These are phyloP conservation scores for Drosophila fungiperda DNA, from an alignment of 2,888 invertebrate species.

Conservation along the genomic window DNA sequence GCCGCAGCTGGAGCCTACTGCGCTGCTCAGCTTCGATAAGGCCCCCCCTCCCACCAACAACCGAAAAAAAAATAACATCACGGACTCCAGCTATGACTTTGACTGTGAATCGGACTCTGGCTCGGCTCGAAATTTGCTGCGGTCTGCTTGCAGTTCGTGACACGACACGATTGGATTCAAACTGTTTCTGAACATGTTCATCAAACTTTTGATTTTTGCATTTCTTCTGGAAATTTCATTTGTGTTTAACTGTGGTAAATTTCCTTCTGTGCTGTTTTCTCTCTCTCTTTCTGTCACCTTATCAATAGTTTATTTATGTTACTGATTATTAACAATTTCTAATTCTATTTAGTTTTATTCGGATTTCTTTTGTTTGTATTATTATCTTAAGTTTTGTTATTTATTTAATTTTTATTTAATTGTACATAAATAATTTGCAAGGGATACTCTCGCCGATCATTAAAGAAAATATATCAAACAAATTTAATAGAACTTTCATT, in stretches of 20 bases:
- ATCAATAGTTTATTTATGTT: background rate
- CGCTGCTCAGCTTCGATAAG: slow-evolving; percentile 54
- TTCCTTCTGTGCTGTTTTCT: background rate
- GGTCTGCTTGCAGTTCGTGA: slow-evolving; percentile 13
- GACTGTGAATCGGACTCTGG: slow-evolving; percentile 16
- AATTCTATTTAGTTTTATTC: background rate
- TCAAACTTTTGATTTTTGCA: background rate
- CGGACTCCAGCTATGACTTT: slow-evolving; percentile 42
- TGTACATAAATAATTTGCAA: background rate
- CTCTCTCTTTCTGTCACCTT: background rate
- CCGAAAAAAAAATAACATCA: slow-evolving; percentile 41
- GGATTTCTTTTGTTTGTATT: background rate
- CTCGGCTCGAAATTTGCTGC: slow-evolving; percentile 20
- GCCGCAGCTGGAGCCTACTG: slow-evolving; percentile 51
- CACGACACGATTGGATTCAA: background rate
- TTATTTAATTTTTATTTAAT: background rate
- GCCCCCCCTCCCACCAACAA: slow-evolving; percentile 52
- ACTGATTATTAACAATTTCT: background rate
- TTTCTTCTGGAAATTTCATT: background rate
- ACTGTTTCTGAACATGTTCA: background rate
- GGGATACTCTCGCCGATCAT: background rate
- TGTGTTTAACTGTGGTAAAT: background rate
- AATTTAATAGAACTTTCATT: background rate
- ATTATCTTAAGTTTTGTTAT: background rate
- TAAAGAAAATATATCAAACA: background rate